Conservation (phyloP, 2,113 vertebrate genomes). For the Falco punctatus region DNA sequence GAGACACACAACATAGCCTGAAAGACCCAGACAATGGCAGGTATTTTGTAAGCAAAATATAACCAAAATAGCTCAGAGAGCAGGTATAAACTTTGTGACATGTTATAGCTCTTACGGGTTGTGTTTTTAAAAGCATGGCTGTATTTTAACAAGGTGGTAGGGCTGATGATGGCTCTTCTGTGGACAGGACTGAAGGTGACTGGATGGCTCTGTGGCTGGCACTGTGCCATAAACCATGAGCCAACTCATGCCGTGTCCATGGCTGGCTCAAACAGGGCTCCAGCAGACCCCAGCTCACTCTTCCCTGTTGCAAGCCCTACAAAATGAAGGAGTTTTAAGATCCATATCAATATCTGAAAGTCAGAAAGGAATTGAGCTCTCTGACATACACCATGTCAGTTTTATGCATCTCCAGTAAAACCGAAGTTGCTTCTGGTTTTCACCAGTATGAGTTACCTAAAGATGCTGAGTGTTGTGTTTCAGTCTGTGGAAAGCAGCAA, state of each 20-base stretch:
- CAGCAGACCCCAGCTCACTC: background rate
- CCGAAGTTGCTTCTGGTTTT: background rate
- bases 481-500: background rate
- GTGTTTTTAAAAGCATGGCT: background rate
- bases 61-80: background rate
- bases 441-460: background rate
- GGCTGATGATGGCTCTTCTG: background rate
- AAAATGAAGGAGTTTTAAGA: background rate
- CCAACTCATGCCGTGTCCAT: fast-evolving
- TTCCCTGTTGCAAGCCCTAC: background rate
- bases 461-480: background rate
- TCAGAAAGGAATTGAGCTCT: fast-evolving
- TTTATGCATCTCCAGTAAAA: background rate
- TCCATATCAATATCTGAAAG: background rate
- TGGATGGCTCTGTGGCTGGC: background rate
- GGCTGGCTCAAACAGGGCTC: background rate
- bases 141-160: background rate
- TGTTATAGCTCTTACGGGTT: background rate
- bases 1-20: no score
- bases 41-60: background rate
- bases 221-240: background rate
- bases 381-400: background rate
- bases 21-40: background rate
- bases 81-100: background rate
- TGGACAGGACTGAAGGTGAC: background rate